A percentile compares a stretch with the other conserved stretches of the same genome.
These are phyloP conservation scores for Cercocebus atys DNA, from an alignment of 2,113 vertebrate genomes.

Conservation along the genomic window DNA sequence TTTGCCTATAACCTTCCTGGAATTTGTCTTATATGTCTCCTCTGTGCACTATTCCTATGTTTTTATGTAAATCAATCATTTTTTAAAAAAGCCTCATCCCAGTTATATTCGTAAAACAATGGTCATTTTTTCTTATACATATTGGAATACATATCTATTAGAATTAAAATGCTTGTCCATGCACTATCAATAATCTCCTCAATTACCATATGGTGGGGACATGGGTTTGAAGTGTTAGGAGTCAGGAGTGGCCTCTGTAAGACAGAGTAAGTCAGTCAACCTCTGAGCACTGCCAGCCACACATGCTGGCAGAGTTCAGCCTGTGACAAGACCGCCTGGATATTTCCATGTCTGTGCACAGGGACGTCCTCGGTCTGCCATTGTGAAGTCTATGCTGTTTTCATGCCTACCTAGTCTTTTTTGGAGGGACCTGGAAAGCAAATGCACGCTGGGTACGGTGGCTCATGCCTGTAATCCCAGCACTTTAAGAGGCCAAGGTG, in stretches of 20 bases:
- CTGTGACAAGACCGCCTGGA: neutral
- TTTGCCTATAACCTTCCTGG: neutral
- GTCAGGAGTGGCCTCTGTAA: neutral
- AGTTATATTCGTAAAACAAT: conserved; percentile 4
- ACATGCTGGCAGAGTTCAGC: neutral
- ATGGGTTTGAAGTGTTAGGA: neutral
- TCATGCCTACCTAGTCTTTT: neutral
- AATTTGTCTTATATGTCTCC: neutral
- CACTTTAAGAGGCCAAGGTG: no score
- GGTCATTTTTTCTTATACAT: neutral
- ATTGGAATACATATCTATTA: conserved; percentile 3
- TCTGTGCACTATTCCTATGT: conserved; percentile 1
- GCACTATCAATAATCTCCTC: neutral
- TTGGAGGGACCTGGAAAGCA: neutral
- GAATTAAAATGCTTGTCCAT: neutral
- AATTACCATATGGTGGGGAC: neutral
- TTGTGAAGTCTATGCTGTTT: neutral
- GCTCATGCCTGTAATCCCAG: no score
- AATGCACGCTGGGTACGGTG: neutral
- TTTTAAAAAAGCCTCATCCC: neutral
- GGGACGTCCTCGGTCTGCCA: neutral
- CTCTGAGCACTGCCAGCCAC: neutral
- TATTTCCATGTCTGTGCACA: neutral
- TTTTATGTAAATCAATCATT: neutral
- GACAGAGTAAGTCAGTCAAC: neutral